Evolutionary conservation across 2,888 invertebrate species (phyloP), one percentile per base, ranked within the genome.

Genomic region (Muschampia plurimacula): DNA sequence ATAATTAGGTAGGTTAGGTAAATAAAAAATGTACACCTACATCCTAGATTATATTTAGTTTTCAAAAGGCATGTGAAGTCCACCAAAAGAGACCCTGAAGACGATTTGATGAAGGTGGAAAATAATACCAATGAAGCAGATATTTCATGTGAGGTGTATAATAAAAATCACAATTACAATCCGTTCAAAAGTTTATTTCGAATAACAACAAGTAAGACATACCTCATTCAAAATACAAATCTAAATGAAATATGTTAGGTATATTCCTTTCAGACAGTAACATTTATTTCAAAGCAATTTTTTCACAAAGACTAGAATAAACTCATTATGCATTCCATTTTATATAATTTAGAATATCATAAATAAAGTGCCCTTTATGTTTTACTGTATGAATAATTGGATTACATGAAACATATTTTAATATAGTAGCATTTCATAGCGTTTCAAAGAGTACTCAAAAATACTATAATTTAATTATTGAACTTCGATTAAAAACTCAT

Each of bases 171-270:
- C 64, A 60, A 72, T 77, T 74, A 52, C 71, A 62, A 74, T 77
- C 73, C 78, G 80, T 85, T 82, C 86, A 83, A 90, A 89, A 88
- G 88, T 82, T 91, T 90, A 90, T 86, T 91, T 83, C 87, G 84
- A 83, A 86, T 90, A 92, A 92, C 91, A 91, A 86, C 77, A 86
- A 89, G 89, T 87, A 89, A 86, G 77, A 86, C 89, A 89, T 86
- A 89, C 80, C 85, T 82, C 86, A 88, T 92, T 92, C 88, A 92
- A 92, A 92, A 91, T 91, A 92, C 90, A 88, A 88, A 83, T 86
- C 83, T 87, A 82, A 88, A 87, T 88, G 86, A 84, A 80, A 81
- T 78, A 81, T 78, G 77, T 22, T 22, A 22, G 22, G 22, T 22
- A 22, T 22, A 22, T 22, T 63, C 49, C 63, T 32, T 71, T 64